Evolutionary conservation across 2,888 invertebrate genomes (phyloP), one percentile per base, ranked within the genome.

Genomic region (Watsonalla cultraria): DNA sequence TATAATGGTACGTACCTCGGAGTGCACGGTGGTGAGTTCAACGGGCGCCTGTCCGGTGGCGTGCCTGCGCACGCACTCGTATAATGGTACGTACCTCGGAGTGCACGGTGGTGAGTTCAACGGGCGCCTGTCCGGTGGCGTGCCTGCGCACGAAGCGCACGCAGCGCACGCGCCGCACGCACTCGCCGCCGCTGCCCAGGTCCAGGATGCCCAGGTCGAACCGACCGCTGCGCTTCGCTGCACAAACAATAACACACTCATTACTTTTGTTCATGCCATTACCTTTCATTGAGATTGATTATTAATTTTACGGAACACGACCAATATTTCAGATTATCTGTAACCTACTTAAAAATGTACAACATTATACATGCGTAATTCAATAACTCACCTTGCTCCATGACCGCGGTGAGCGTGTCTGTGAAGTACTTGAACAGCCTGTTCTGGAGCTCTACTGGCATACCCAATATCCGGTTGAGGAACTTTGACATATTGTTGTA

Each of bases 401-500:
- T 95, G 54, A 99, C 96, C 0, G 98, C 97, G 24, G 95, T 93
- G 59, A 99, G 92, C 0, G 99, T 99, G 76, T 98, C 98, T 0
- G 98, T 98, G 87, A 99, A 99, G 87, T 99, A 99, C 74, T 97
- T 96, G 90, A 99, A 99, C 4, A 99, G 88, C 50, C 97, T 93
- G 89, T 99, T 99, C 88, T 99, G 99, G 52, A 99, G 89, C 51
- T 97, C 97, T 5, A 99, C 99, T 0, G 98, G 98, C 95, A 99
- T 97, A 39, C 99, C 99, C 58, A 99, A 92, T 74, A 99, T 98
- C 79, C 97, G 93, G 88, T 99, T 99, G 59, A 99, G 93, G 92
- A 99, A 99, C 92, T 99, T 99, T 60, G 98, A 97, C 93, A 99
- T 99, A 82, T 98, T 98, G 88, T 96, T 97, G 85, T 97, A 97